Percentiles rank a stretch among this genome's conserved stretches.
Evolutionary conservation across 1,140 invertebrate species (phyloP).

Genomic region (Pseudomyrmex concolor): DNA sequence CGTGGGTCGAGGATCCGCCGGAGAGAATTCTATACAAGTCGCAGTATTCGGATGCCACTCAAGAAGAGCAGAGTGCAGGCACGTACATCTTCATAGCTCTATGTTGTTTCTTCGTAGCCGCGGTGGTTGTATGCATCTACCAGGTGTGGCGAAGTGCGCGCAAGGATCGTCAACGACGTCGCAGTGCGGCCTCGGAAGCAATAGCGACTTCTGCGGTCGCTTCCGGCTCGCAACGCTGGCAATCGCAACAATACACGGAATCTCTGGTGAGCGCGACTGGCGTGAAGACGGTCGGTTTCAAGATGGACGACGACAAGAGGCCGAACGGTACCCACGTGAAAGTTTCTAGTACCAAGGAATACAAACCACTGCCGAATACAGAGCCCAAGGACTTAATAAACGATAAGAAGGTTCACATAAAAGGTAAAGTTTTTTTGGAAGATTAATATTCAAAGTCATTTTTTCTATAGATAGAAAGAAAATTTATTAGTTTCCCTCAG

Average conservation of each 20-base stretch:
- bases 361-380: constrained; percentile 78
- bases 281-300: constrained; percentile 81
- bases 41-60: constrained; percentile 88
- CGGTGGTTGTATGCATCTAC: constrained; percentile 87
- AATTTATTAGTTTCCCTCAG: not conserved
- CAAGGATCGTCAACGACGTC: constrained; percentile 85
- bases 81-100: constrained; percentile 91
- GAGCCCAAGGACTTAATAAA: constrained; percentile 78
- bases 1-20: constrained; percentile 93
- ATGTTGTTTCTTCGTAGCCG: constrained; percentile 88
- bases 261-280: constrained; percentile 67
- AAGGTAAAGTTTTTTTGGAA: constrained; percentile 72
- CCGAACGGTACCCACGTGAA: constrained; percentile 81
- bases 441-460: no score
- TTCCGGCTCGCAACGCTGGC: constrained; percentile 82
- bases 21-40: constrained; percentile 90
- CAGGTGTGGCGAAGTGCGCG: constrained; percentile 86
- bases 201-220: constrained; percentile 59
- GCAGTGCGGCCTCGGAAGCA: constrained; percentile 74
- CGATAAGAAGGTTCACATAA: constrained; percentile 80
- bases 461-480: not conserved
- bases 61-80: constrained; percentile 90
- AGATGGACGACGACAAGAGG: constrained; percentile 80
- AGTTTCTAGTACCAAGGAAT: constrained; percentile 74
- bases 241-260: constrained; percentile 77